Base-by-base conservation (phyloP, 2,797 vertebrate genomes). In the Centropyge bicolor region DNA sequence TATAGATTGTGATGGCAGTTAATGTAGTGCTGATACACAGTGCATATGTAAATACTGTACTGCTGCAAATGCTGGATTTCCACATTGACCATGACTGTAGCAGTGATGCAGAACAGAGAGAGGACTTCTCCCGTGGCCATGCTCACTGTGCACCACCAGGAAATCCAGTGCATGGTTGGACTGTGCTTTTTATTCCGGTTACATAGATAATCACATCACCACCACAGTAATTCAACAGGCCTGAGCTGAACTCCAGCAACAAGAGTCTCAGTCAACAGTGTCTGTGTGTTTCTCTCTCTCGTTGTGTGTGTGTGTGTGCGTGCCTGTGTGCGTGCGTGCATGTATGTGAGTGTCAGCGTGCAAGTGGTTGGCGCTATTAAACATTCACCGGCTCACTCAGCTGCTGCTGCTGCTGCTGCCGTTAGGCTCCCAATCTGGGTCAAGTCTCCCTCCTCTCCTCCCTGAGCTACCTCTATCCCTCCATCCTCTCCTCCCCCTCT, bases 301-400 rank as follows among this genome's bases (percentile, higher is more conserved):
- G n/a, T n/a, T n/a, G n/a, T n/a, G n/a, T n/a, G n/a, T n/a, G n/a
- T 65, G 51, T 56, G 73, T 54, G 68, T 49, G 76, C 46, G 62
- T 45, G 63, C 38, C 49, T 17, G 56, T n/a, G 62, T 22, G 69
- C 41, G 8, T 24, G 43, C 40, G 54, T 43, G 70, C 22, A 17
- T 62, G 49, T 70, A 31, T 87, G 83, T 79, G 73, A 82, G 83
- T 79, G 86, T 87, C 65, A 70, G 74, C 52, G 24, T 78, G 88
- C 84, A 88, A 91, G 87, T 81, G 84, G 86, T 91, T 92, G 90
- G 84, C 49, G 63, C 84, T 91, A 93, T 94, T 93, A 94, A 94
- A 94, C 91, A 94, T 94, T 95, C 93, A 93, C 91, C 80, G 83
- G 85, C 90, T 93, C 91, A 92, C 92, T 94, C 94, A 85, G 87